Evolutionary conservation across 92 coral and sea anemone species (phyloP).

Genomic region (Phenganax stokvisi): DNA sequence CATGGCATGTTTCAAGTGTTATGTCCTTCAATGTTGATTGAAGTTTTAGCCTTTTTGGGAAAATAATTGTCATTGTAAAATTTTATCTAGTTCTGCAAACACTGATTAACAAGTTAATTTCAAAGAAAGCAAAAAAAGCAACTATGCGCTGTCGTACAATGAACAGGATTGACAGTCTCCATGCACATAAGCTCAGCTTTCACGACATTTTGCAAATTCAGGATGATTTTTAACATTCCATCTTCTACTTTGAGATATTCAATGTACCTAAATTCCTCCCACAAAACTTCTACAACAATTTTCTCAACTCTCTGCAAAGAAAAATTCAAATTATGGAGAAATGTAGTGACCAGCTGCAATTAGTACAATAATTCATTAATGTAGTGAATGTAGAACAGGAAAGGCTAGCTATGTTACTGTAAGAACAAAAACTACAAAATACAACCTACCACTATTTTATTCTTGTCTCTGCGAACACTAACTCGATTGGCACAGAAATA

Average conservation of each 20-base stretch:
- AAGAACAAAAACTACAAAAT: neutral
- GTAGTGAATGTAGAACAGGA: too few relatives aligned
- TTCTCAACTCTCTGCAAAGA: conserved; percentile 4
- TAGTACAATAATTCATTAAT: neutral
- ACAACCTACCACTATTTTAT: conserved; percentile 21
- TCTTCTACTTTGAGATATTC: neutral
- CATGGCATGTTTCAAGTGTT: conserved; percentile 11
- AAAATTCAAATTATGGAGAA: neutral
- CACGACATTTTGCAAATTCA: neutral
- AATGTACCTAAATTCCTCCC: conserved; percentile 26
- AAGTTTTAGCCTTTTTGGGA: conserved; percentile 3
- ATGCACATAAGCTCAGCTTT: too few relatives aligned
- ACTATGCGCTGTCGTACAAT: neutral
- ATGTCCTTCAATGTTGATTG: conserved; percentile 27
- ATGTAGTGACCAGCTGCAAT: neutral
- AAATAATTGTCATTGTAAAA: neutral
- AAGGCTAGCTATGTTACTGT: neutral
- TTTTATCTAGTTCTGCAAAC: too few relatives aligned
- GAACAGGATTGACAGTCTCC: too few relatives aligned
- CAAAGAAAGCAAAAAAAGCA: neutral
- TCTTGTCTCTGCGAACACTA: neutral
- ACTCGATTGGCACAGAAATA: conserved; percentile 36
- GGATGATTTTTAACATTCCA: neutral
- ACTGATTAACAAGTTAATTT: too few relatives aligned
- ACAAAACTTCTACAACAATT: conserved; percentile 13